A percentile compares a stretch with the other conserved stretches of the same genome.
Evolutionary conservation across 2,797 vertebrate genomes (phyloP).

Genomic region (Eremophila alpestris): DNA sequence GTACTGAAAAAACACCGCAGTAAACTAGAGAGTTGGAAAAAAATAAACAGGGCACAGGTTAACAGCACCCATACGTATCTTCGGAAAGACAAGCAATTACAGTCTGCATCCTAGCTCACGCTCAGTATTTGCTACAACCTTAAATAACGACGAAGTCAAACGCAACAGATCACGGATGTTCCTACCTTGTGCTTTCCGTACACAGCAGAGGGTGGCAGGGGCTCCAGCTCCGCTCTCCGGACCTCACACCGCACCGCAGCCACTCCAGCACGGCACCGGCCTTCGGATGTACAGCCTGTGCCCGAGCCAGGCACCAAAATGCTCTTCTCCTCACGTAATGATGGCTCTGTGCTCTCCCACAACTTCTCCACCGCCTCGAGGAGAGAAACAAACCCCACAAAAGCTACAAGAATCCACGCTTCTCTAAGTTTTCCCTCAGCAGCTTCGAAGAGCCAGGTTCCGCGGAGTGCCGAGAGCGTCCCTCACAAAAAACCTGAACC

Average conservation of each 20-base stretch:
- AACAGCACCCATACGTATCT: not conserved
- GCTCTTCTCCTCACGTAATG: fast-evolving
- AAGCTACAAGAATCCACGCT: fast-evolving
- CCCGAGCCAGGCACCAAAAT: fast-evolving
- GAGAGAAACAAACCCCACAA: fast-evolving
- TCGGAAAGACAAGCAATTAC: not conserved
- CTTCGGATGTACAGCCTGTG: fast-evolving
- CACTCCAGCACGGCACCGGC: fast-evolving
- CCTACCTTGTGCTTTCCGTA: not conserved
- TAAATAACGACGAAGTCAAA: not conserved
- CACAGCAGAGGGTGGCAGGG: not conserved
- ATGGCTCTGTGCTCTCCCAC: fast-evolving
- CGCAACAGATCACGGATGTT: not conserved
- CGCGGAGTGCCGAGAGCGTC: too few species aligned
- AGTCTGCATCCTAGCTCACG: not conserved
- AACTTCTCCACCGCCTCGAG: fast-evolving
- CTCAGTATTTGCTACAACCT: not conserved
- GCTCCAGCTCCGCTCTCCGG: not conserved
- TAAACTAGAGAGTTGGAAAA: not conserved
- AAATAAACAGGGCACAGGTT: not conserved
- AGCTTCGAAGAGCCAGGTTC: too few species aligned
- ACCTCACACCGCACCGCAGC: not conserved
- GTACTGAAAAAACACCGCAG: not conserved
- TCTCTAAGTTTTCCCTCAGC: not conserved
- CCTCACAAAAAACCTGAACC: too few species aligned